Base-by-base conservation (phyloP, 2,113 vertebrate genomes). In the Sander vitreus region DNA sequence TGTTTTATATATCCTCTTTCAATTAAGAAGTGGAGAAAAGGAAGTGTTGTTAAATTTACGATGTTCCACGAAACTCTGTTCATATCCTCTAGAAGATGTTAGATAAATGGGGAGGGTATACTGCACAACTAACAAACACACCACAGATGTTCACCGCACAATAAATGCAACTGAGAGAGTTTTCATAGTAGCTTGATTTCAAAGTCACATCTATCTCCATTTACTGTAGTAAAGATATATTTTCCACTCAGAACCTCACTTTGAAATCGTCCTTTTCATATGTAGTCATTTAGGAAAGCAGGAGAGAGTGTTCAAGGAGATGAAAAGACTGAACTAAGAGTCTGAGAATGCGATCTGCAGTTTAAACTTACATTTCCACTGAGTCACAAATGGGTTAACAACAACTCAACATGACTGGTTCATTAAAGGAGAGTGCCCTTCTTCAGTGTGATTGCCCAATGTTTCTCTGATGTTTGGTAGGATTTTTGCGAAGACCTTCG, bases 91-190 rank as follows among this genome's bases (percentile, higher is more conserved):
- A 39, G 27, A 83, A 75, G 53, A 83, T 67, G 66, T 2, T 51
- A 3, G 6, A 53, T 54, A 73, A 54, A 68, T 15, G 15, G 25
- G 5, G 10, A 64, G 12, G 6, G 1, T 62, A 33, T 33, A 45
- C 75, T 23, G n/a, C 62, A 72, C 23, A 87, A 59, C 21, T 16
- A 65, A 0, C 67, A 81, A 86, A 76, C 11, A 48, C 21, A 68
- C 27, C 9, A 19, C 59, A 74, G 30, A 75, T n/a, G 36, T 50
- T 59, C 6, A 58, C 58, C n/a, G 13, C 39, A 23, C 21, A 66
- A 50, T 64, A 0, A 67, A 60, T 13, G 11, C 50, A 72, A 48
- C 30, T 66, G 25, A n/a, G 25, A 63, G 23, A 30, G 19, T 36
- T 45, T 75, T 2, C 6, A 13, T 59, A 14, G 27, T 47, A 18